These are phyloP conservation scores for Tychaedon coryphoeus DNA, from an alignment of 2,113 vertebrate species.

Conservation along the genomic window DNA sequence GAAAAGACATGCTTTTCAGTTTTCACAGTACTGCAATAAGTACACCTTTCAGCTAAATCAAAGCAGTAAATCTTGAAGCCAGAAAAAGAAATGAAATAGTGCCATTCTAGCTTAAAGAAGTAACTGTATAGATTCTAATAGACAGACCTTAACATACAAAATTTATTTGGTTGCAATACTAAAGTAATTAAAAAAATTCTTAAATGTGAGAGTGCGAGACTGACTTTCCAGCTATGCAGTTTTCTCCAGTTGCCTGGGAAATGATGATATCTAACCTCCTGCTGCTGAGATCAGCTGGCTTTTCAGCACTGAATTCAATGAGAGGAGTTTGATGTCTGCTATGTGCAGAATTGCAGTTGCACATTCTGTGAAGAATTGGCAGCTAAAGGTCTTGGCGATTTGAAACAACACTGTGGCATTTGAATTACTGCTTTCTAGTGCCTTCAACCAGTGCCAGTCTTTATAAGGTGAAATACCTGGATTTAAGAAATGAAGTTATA, in stretches of 20 bases:
- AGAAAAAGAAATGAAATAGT: neutral
- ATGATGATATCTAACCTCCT: neutral
- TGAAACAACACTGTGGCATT: neutral
- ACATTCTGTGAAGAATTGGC: neutral
- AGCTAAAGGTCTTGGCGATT: neutral
- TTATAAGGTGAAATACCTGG: neutral
- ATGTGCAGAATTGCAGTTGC: neutral
- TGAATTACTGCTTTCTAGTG: neutral
- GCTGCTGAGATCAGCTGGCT: neutral
- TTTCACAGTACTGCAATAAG: neutral
- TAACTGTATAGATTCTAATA: neutral
- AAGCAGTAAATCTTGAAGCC: neutral
- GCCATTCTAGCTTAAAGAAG: neutral
- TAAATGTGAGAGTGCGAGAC: neutral
- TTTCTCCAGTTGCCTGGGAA: neutral
- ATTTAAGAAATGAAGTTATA: neutral
- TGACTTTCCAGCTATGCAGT: neutral
- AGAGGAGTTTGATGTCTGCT: neutral
- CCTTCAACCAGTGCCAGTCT: neutral
- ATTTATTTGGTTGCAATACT: neutral
- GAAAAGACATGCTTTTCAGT: neutral
- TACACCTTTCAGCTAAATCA: constrained; percentile 1
- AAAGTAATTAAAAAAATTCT: neutral
- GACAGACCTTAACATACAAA: neutral
- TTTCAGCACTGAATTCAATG: neutral